Conservation (phyloP, 2,113 vertebrate genomes). For the Polypterus bichir region DNA sequence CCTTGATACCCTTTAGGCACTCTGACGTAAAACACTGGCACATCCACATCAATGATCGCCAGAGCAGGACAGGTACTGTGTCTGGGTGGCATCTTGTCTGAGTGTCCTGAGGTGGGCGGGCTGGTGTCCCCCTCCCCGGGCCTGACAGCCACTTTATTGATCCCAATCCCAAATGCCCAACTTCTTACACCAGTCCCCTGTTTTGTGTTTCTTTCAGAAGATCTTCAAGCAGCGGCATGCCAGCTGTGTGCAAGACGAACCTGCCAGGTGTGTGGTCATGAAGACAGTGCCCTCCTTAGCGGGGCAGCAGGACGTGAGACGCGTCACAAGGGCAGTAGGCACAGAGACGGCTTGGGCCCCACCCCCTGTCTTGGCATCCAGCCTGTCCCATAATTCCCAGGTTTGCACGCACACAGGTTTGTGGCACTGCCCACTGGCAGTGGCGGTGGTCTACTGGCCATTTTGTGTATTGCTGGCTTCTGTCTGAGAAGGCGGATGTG, state of each 20-base stretch:
- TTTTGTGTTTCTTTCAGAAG: slow-evolving; percentile 35
- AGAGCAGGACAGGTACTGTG: no score
- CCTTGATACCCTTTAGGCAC: no score
- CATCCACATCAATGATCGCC: no score
- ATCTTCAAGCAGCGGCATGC: slow-evolving; percentile 45
- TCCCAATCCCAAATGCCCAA: neutral
- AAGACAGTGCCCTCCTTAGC: neutral
- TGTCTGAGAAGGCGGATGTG: no score
- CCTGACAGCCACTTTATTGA: neutral
- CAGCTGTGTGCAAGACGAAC: slow-evolving; percentile 52
- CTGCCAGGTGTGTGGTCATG: slow-evolving; percentile 53
- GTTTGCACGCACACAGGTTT: neutral
- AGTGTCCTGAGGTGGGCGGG: no score
- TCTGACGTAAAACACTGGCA: no score
- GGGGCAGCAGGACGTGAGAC: neutral
- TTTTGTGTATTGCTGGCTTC: neutral
- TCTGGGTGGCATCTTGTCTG: no score
- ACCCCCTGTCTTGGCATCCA: no score
- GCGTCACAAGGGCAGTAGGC: no score
- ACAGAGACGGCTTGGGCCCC: no score
- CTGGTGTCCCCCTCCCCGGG: neutral
- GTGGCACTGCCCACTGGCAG: neutral
- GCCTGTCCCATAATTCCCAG: no score
- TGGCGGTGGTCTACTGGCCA: neutral
- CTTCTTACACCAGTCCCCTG: slow-evolving; percentile 7